Conservation (phyloP, 2,797 vertebrate genomes). For the Ctenochaetus hawaiiensis region DNA sequence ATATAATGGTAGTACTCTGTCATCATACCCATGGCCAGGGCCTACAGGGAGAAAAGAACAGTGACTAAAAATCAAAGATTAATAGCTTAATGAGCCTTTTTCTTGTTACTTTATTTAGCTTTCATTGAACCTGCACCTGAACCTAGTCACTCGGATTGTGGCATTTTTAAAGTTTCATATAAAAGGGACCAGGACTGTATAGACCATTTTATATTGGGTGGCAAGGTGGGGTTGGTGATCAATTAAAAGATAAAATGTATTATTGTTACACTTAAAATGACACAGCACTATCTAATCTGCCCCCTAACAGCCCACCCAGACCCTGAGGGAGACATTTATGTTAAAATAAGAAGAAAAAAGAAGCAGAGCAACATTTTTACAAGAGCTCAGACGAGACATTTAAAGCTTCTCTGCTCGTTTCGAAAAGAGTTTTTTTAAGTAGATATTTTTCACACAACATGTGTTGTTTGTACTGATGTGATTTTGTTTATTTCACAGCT, state of each 20-base stretch:
- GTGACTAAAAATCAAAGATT: conserved; percentile 41
- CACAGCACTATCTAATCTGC: neutral
- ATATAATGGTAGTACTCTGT: conserved; percentile 99
- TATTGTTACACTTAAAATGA: neutral
- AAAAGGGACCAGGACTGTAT: conserved; percentile 1
- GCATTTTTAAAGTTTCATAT: neutral
- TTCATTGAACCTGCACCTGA: conserved; percentile 36
- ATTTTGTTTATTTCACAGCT: conserved; percentile 59
- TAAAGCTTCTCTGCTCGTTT: neutral
- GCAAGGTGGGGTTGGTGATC: neutral
- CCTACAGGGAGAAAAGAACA: conserved; percentile 83
- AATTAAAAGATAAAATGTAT: conserved; percentile 12
- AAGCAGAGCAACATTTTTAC: neutral
- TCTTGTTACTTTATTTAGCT: conserved; percentile 28
- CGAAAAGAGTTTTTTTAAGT: conserved; percentile 20
- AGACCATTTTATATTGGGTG: neutral
- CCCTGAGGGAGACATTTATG: neutral
- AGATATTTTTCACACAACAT: conserved; percentile 46
- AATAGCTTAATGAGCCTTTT: conserved; percentile 35
- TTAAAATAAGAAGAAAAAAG: neutral
- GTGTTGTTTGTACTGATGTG: conserved; percentile 50
- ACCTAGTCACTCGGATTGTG: neutral
- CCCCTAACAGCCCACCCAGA: neutral
- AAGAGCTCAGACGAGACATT: conserved; percentile 14
- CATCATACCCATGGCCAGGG: conserved; percentile 99